Base-by-base conservation (phyloP, 2,888 invertebrate species). In the Orgyia antiqua region DNA sequence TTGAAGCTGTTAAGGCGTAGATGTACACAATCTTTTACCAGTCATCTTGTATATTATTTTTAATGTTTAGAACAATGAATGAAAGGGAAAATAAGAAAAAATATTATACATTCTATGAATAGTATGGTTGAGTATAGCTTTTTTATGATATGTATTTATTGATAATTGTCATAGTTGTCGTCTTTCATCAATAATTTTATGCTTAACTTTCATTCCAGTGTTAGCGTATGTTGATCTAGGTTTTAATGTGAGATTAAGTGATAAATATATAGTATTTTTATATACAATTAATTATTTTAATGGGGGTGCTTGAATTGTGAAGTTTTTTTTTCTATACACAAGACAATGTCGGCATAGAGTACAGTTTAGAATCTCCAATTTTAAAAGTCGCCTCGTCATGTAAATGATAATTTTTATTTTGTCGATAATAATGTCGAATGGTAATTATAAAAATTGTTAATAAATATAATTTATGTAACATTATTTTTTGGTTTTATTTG, bases 161-260 rank as follows among this genome's bases (percentile, higher is more conserved):
- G 44, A 35, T 34, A 52, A 45, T 55, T 56, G 57, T 58, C 58
- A 42, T 47, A 58, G 58, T 55, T 56, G 40, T 33, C 36, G 20
- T 59, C 62, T 55, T 58, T 59, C 56, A 57, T 67, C 58, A 60
- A 51, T 69, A 66, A 63, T 71, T 54, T 66, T 70, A 73, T 75
- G 72, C 75, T 70, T 73, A 74, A 69, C 65, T 76, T 71, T 77
- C 84, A 86, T 86, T 86, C 84, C 84, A 86, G 73, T 77, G 70
- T 72, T 77, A 76, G 73, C 53, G 60, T 72, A 68, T 68, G 67
- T 76, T 66, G 74, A 67, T 68, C 52, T 79, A 76, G 82, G 79
- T n/a, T 74, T 78, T 79, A 79, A 79, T 70, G 68, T 74, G 75
- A 75, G 71, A 59, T 47, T 69, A 68, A 61, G 62, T 73, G 56